These are phyloP conservation scores for Aythya fuligula DNA, from an alignment of 2,797 vertebrate genomes.

Conservation along the genomic window DNA sequence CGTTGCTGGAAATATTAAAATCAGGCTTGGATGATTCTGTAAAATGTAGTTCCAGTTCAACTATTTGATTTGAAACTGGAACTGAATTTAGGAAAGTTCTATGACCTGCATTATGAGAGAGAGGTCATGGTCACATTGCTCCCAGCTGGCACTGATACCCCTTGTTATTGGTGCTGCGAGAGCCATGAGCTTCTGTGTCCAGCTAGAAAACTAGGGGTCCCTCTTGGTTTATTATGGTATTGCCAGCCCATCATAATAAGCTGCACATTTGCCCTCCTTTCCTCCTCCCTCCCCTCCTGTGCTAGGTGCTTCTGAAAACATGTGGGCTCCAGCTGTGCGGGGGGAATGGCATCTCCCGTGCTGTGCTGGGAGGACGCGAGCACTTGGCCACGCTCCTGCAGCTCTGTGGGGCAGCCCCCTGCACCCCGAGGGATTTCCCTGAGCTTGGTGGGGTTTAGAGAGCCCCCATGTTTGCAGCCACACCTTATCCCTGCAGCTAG, in stretches of 20 bases:
- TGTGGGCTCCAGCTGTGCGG: fast-evolving
- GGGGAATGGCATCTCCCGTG: not conserved
- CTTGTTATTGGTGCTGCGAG: not conserved
- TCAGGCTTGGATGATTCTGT: not conserved
- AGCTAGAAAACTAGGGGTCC: not conserved
- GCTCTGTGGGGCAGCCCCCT: conserved; percentile 11
- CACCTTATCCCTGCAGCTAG: fast-evolving
- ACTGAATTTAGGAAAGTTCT: conserved; percentile 14
- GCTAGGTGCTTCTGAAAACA: not conserved
- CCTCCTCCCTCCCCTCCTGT: not conserved
- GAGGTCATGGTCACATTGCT: not conserved
- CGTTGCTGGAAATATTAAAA: conserved; percentile 17
- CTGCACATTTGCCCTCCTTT: not conserved
- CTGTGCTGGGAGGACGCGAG: not conserved
- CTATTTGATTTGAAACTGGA: conserved; percentile 28
- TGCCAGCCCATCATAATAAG: not conserved
- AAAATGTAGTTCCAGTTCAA: not conserved
- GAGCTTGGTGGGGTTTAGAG: not conserved
- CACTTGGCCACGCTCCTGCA: conserved; percentile 24
- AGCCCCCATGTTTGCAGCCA: fast-evolving
- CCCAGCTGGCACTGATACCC: not conserved
- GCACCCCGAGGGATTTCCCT: fast-evolving
- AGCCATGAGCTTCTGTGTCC: not conserved
- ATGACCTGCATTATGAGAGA: not conserved
- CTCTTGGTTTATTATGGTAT: not conserved